A percentile compares a stretch with the other conserved stretches of the same genome.
These are phyloP conservation scores for Lithobates sylvaticus DNA, from an alignment of 2,797 vertebrate species.

Conservation along the genomic window DNA sequence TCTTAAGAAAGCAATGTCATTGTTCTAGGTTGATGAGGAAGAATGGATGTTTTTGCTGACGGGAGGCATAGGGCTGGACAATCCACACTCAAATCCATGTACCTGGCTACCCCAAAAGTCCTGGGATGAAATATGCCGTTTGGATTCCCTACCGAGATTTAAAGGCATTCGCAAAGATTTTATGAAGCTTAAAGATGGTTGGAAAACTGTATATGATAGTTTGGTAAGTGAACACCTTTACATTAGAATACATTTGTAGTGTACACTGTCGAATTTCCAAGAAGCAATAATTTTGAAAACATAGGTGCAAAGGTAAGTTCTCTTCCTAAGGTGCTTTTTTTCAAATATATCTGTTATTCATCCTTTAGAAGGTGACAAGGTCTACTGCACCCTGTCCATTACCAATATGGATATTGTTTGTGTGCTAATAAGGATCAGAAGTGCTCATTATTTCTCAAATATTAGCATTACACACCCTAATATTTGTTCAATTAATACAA, in stretches of 20 bases:
- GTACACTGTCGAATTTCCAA: background rate
- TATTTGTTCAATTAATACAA: too few species aligned
- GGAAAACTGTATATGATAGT: conserved; percentile 88
- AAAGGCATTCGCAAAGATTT: conserved; percentile 79
- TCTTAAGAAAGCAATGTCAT: background rate
- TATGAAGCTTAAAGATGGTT: conserved; percentile 75
- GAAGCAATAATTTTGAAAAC: too few species aligned
- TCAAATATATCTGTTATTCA: too few species aligned
- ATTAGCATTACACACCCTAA: too few species aligned
- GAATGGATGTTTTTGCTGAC: conserved; percentile 91
- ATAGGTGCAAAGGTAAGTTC: too few species aligned
- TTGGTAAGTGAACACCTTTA: conserved; percentile 73
- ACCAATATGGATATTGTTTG: too few species aligned
- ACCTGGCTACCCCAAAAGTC: conserved; percentile 87
- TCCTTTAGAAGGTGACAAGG: too few species aligned
- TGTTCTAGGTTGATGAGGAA: conserved; percentile 79
- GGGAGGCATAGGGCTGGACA: conserved; percentile 88
- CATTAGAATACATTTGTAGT: background rate
- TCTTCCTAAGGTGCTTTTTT: too few species aligned
- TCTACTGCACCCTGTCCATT: too few species aligned
- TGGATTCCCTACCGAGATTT: conserved; percentile 81
- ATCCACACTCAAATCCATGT: conserved; percentile 84
- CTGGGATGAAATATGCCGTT: conserved; percentile 89
- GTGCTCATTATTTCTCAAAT: too few species aligned
- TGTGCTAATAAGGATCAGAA: too few species aligned